Conservation (phyloP, 2,797 vertebrate genomes). For the Oceanodroma leucorhoa region DNA sequence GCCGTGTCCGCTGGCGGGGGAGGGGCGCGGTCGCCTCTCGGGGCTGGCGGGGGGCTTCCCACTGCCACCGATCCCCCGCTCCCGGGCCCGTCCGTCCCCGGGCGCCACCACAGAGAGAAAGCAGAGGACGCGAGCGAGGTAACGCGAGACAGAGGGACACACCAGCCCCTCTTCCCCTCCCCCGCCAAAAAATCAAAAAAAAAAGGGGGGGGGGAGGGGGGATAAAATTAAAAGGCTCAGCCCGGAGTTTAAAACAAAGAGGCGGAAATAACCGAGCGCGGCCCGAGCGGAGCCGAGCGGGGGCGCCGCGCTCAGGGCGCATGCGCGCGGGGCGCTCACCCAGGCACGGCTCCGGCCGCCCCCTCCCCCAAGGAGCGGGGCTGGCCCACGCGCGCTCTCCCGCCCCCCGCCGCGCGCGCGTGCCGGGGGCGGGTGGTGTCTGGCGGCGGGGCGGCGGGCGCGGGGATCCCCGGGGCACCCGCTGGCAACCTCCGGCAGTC, state of each 20-base stretch:
- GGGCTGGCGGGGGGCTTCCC: background rate
- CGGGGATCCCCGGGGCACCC: accelerated
- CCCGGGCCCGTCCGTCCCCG: background rate
- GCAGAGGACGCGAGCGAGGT: background rate
- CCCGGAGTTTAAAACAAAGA: constrained; percentile 96
- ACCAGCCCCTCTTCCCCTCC: background rate
- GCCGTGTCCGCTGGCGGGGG: background rate
- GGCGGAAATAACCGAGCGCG: constrained; percentile 93
- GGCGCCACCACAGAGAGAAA: background rate
- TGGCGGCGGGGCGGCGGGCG: accelerated
- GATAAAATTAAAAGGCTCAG: constrained; percentile 68
- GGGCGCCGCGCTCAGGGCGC: constrained; percentile 77
- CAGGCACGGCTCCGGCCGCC: background rate
- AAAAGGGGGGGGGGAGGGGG: background rate
- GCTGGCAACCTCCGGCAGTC: too few relatives aligned
- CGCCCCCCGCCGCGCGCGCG: too few relatives aligned
- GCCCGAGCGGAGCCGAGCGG: constrained; percentile 88
- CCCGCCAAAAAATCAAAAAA: background rate
- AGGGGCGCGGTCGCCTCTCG: background rate
- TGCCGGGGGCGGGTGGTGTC: background rate
- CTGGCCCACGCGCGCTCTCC: background rate
- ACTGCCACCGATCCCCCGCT: background rate
- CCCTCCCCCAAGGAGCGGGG: background rate
- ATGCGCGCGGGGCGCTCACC: constrained; percentile 75
- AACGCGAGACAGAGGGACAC: background rate